Base-by-base conservation (phyloP, 2,888 invertebrate genomes). In the Muschampia plurimacula region DNA sequence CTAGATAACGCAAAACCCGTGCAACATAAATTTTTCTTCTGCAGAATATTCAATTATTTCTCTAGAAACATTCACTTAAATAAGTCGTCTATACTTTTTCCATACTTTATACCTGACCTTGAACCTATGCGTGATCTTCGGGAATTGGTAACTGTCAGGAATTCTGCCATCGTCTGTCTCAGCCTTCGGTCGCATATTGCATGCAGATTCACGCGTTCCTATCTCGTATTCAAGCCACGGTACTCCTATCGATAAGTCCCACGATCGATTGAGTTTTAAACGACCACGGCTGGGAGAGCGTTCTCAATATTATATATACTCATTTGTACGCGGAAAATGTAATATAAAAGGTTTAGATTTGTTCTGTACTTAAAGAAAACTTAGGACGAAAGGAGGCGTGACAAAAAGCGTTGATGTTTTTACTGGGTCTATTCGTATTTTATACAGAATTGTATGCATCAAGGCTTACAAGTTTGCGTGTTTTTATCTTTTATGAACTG, bases 211-310 rank as follows among this genome's bases (percentile, higher is more conserved):
- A 2, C 9, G 32, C n/a, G n/a, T 15, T 22, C 52, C 10, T 28
- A 71, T 66, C 52, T 39, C 66, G 67, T 69, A 80, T 80, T 78
- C 82, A 13, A 28, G 41, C 64, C 77, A 77, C 79, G 81, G 77
- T 66, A 68, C 75, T 66, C 79, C 77, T 79, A 80, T 80, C 82
- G 82, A 80, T 81, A 79, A 77, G 79, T 80, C 78, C 79, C 81
- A 81, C 82, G 80, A 82, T 82, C 81, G 78, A 80, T 80, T 81
- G 79, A 75, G 77, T 83, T 80, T 78, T 82, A 80, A 82, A 81
- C 82, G 79, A 72, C 77, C 75, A 49, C 64, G 46, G 70, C 52
- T 75, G 60, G 52, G 49, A 9, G 36, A 41, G 44, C 70, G 15
- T 32, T n/a, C 57, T 69, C 62, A 55, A 41, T 55, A 69, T 63